Base-by-base conservation (phyloP, 2,113 vertebrate species). In the Anoplopoma fimbria region DNA sequence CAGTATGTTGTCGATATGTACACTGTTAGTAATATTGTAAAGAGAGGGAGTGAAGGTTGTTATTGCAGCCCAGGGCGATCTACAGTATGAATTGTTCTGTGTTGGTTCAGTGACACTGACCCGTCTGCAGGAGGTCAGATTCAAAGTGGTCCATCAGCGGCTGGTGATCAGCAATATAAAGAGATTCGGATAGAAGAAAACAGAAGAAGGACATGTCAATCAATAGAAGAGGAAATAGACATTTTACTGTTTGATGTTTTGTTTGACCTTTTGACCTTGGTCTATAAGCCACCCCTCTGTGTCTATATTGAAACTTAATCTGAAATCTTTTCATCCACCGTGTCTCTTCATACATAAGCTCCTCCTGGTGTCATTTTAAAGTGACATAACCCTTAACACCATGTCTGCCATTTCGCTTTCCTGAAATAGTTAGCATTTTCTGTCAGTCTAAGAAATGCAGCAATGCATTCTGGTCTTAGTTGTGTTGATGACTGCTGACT, bases 391-490 rank as follows among this genome's bases (percentile, higher is more conserved):
- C 29, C 36, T 72, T 60, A 70, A 69, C 25, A 51, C 21, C 51
- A 53, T 73, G 40, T 65, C 70, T 70, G 73, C n/a, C 21, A 69
- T 78, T 84, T 79, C n/a, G 27, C 34, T 76, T 51, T 67, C 25
- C 63, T 69, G 2, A 82, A 89, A 87, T 71, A 69, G 51, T 38
- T 77, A 61, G 63, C 74, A 78, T 82, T 67, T 55, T 94, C 80
- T 60, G 57, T 77, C 64, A 89, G 91, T 87, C 88, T 62, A 77
- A 13, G 6, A 65, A 57, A 29, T 83, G 45, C 63, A 88, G 92
- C 84, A 89, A 92, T 96, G 95, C 96, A 96, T 96, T 95, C 91
- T 91, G 95, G 95, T 95, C 89, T 65, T 86, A 84, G 81, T 85
- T 83, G 75, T 88, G 87, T 86, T 73, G 92, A 73, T 91, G 93